Conservation (phyloP, 2,888 invertebrate species). For the Epistrophella euchroma region DNA sequence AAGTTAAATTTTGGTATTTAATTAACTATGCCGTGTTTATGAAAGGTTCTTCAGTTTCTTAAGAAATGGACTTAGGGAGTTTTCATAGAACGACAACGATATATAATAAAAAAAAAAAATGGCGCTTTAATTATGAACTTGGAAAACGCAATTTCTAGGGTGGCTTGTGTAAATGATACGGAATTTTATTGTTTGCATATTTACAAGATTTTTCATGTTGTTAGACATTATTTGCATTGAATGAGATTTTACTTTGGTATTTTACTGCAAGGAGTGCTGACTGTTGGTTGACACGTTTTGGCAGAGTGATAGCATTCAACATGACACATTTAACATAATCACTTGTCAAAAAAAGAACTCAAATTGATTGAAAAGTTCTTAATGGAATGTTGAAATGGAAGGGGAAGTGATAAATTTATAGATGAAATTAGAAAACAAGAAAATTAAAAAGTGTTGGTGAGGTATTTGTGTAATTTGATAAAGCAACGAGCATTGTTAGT, state of each 20-base stretch:
- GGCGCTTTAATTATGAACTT: constrained; percentile 14
- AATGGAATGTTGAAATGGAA: background rate
- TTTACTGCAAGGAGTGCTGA: constrained; percentile 2
- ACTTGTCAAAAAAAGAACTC: background rate
- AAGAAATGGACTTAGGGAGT: no score
- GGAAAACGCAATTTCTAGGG: constrained; percentile 10
- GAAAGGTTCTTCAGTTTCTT: no score
- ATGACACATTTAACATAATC: background rate
- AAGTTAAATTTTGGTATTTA: no score
- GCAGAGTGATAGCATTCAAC: background rate
- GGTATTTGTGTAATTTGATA: no score
- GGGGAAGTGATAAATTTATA: background rate
- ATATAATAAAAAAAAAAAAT: no score
- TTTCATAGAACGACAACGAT: no score
- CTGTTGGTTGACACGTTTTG: background rate
- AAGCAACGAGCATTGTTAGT: no score
- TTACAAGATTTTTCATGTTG: constrained; percentile 3
- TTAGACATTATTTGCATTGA: constrained; percentile 6
- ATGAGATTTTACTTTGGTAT: constrained; percentile 12
- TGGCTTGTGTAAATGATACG: constrained; percentile 3
- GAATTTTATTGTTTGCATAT: background rate
- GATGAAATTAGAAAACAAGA: no score
- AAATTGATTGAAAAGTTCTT: background rate
- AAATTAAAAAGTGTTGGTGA: no score
- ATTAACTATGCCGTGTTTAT: no score